Base-by-base conservation (phyloP, 2,797 vertebrate species). In the Enteromius treurensis region DNA sequence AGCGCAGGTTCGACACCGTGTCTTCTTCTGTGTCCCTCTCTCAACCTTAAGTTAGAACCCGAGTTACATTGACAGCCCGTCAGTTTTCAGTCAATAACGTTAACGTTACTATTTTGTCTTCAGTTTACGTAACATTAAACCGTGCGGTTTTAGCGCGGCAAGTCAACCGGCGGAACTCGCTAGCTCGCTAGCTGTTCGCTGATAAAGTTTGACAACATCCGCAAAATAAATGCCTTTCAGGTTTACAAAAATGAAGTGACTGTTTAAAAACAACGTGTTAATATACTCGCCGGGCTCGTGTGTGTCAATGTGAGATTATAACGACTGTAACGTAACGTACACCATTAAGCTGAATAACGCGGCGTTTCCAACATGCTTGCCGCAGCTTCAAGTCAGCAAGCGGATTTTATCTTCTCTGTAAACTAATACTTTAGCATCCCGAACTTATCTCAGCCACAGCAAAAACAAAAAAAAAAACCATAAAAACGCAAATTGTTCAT, bases 91-190 rank as follows among this genome's bases (percentile, higher is more conserved):
- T 21, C 34, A 37, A 29, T 15, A 34, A 4, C 1, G 45, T 40
- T 15, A 34, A 4, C 1, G 45, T 40, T 55, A 13, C 23, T 26
- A 60, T 26, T 45, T 82, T 7, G 23, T 29, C 10, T 49, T 37
- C 26, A 15, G 47, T 77, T 45, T 40, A 32, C 60, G 49, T 60
- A 34, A 32, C 32, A 3, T 32, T 32, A 32, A 77, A 68, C 23
- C 45, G 4, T 23, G 42, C 40, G 1, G 45, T 5, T 62, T 40
- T 51, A 71, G 55, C 76, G 75, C 76, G 65, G 26, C 40, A 78
- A 82, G 23, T 15, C 65, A 64, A n/a, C 53, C 82, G 81, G 81
- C 65, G 81, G 75, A 70, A 70, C 74, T 77, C 40, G 75, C 75
- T 70, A 70, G 75, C 75, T 58, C 23, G 74, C 55, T 83, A 83